Percentiles rank a stretch among this genome's conserved stretches.
These are phyloP conservation scores for Hypomecis atomaria DNA, from an alignment of 2,888 invertebrate genomes.

Conservation along the genomic window DNA sequence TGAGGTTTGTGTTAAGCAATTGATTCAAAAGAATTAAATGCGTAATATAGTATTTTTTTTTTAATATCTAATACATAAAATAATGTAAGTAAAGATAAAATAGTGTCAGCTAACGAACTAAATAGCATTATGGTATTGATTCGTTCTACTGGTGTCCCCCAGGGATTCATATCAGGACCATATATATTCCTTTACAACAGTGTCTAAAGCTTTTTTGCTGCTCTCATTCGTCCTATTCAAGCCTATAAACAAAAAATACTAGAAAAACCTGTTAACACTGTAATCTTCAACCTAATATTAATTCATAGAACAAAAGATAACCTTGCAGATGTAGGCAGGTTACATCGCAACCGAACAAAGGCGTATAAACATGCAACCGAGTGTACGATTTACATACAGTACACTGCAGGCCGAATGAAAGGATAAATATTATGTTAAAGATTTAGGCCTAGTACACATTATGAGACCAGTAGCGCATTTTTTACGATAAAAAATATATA, in stretches of 20 bases:
- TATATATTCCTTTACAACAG: slow-evolving; percentile 10
- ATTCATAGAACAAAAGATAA: slow-evolving; percentile 52
- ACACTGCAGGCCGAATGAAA: slow-evolving; percentile 21
- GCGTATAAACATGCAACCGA: slow-evolving; percentile 54
- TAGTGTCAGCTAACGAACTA: too few relatives aligned
- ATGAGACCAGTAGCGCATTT: neutral
- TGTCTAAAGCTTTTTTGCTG: slow-evolving; percentile 6
- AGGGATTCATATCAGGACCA: slow-evolving; percentile 15
- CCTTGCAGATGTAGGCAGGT: slow-evolving; percentile 50
- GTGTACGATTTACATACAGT: slow-evolving; percentile 36
- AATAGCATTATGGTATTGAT: neutral
- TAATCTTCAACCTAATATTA: slow-evolving; percentile 51
- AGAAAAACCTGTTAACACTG: slow-evolving; percentile 35
- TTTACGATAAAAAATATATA: neutral
- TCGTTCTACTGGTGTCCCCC: neutral
- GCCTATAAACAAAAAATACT: slow-evolving; percentile 24
- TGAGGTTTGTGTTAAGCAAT: slow-evolving; percentile 13
- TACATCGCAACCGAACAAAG: slow-evolving; percentile 49
- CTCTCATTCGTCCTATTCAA: slow-evolving; percentile 4
- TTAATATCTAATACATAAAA: too few relatives aligned
- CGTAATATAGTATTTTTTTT: too few relatives aligned
- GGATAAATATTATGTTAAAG: slow-evolving; percentile 16
- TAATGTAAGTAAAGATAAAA: too few relatives aligned
- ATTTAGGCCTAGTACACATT: slow-evolving; percentile 12
- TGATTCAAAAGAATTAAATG: neutral